Evolutionary conservation across 2,888 invertebrate species (phyloP), one percentile per base, ranked within the genome.

Genomic region (Tachystola acroxantha): DNA sequence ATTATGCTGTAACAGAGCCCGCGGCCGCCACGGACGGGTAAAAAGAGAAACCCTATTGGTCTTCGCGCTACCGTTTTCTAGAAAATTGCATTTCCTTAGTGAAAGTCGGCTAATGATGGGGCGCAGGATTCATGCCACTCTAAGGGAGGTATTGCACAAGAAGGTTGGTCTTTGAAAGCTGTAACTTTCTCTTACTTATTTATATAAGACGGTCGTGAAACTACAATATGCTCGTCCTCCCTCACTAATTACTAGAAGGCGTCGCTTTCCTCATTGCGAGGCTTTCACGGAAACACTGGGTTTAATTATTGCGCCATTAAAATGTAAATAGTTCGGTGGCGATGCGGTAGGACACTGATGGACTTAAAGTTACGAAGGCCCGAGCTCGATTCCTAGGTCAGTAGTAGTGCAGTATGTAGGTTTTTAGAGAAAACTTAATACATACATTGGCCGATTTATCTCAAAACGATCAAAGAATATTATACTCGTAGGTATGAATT

Each of bases 11-110:
- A 78, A 81, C 67, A 64, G 36, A 26, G 36, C 42, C 39, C 37
- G 34, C 25, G 39, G 44, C 39, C n/a, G 26, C 32, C 42, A 39
- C 36, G 40, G 72, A 61, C 68, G 70, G 72, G 72, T 77, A 75
- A 73, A 77, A 79, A 80, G 78, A 79, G 81, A 81, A 71, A 76
- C 68, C 63, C 63, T 63, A 62, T 58, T 68, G 63, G 55, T 72
- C 71, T 73, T 80, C 74, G 58, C 74, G 59, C 82, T 82, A 84
- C 81, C 72, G 81, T 86, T 81, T 85, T 80, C 82, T 85, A 86
- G 76, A 81, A 84, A 85, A 84, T 85, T 79, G 68, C 80, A 64
- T 82, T 84, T 85, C 84, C 82, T 78, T 57, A 59, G 85, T 77
- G 85, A 86, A 86, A 86, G 85, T 76, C 47, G 46, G 48, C 57